Evolutionary conservation across 2,888 invertebrate genomes (phyloP), one percentile per base, ranked within the genome.

Genomic region (Cheilosia urbana): DNA sequence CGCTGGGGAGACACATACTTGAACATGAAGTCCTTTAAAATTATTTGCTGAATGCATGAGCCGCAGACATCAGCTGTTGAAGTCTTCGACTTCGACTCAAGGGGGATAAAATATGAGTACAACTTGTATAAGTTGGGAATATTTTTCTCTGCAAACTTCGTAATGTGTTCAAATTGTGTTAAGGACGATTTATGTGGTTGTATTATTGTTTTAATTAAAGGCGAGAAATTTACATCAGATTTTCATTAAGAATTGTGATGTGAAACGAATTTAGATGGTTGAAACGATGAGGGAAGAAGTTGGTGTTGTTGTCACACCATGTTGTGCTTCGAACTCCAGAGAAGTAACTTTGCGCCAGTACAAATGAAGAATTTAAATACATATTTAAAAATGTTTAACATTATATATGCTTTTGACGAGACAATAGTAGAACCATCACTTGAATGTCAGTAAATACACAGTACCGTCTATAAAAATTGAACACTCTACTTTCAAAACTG

Each of bases 11-110:
- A 7, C 17, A 45, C n/a, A 42, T 2, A 27, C 21, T 45, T 45
- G n/a, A 17, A 45, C 17, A 45, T 17, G 5, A 45, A 45, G 2
- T 45, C 45, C 15, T 6, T 17, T n/a, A 5, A 7, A 45, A 15
- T 45, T 45, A 7, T 45, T 45, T 17, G 42, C 45, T 45, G 17
- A 45, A 17, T 45, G n/a, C 17, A 17, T 17, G 45, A 45, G 45
- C 45, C 45, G 45, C n/a, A 45, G 45, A 45, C 45, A 45, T 45
- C 45, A 45, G 17, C 45, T 45, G 45, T 7, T 45, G 17, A 45
- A 17, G n/a, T 45, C 7, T 45, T 45, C 34, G 7, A 2, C 11
- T 34, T 2, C n/a, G n/a, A n/a, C n/a, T n/a, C n/a, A 37, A 37
- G 42, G 15, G 27, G 40, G 15, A 42, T 42, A 6, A 37, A 37